Evolutionary conservation across 2,113 vertebrate species (phyloP).

Genomic region (Dasyurus viverrinus): DNA sequence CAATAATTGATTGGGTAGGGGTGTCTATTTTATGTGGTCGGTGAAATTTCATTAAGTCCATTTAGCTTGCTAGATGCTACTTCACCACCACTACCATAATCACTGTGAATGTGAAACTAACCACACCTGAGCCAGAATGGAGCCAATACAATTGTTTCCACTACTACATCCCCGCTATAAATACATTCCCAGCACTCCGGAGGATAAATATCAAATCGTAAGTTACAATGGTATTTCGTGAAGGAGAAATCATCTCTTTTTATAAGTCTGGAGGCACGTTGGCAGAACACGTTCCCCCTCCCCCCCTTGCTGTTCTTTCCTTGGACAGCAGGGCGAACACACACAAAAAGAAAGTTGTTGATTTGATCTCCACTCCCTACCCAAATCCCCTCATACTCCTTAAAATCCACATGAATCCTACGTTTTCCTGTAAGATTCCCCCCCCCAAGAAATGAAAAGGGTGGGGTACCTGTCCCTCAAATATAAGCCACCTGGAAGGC

Average conservation of each 20-base stretch:
- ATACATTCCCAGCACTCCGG: not conserved
- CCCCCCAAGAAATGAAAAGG: not conserved
- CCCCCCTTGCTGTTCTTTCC: constrained; percentile 63
- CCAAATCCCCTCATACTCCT: not conserved
- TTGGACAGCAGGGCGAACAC: constrained; percentile 62
- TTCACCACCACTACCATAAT: constrained; percentile 38
- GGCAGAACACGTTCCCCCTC: constrained; percentile 58
- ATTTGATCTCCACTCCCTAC: constrained; percentile 32
- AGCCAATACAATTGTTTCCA: not conserved
- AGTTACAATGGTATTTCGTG: constrained; percentile 2
- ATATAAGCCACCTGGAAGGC: not conserved
- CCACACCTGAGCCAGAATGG: constrained; percentile 36
- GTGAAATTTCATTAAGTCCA: not conserved
- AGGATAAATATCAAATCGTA: not conserved
- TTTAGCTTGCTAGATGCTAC: constrained; percentile 23
- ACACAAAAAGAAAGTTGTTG: constrained; percentile 68
- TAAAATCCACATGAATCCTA: not conserved
- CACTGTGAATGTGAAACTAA: constrained; percentile 1
- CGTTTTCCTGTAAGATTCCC: not conserved
- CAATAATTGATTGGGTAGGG: not conserved
- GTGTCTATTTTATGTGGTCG: not conserved
- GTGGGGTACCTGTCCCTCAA: not conserved
- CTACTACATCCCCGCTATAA: not conserved
- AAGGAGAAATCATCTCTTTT: not conserved
- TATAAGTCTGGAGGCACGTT: constrained; percentile 48